Evolutionary conservation across 2,797 vertebrate genomes (phyloP).

Genomic region (Melanotaenia boesemani): DNA sequence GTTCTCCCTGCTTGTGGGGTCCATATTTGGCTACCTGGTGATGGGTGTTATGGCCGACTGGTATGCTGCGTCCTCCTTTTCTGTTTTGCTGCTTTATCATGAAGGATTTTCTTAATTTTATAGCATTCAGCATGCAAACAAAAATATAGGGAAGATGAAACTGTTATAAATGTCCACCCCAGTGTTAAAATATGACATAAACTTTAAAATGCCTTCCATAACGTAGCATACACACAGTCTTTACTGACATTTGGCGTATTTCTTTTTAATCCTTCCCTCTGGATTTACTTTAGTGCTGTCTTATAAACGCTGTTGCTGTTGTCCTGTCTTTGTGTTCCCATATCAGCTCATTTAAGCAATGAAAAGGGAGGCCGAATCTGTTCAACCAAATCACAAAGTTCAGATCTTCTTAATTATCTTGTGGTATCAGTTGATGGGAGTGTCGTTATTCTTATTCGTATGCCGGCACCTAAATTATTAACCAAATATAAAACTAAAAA

Average conservation of each 20-base stretch:
- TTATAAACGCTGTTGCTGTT: no score
- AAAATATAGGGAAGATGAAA: background rate
- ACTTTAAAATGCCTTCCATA: background rate
- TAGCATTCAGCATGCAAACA: background rate
- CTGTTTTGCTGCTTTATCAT: background rate
- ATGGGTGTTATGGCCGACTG: slow-evolving; percentile 98
- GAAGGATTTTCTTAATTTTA: background rate
- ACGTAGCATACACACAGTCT: background rate
- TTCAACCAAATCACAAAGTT: no score
- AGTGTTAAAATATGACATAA: background rate
- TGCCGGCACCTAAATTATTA: no score
- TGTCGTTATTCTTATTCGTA: no score
- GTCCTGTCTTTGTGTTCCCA: no score
- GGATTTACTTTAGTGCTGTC: no score
- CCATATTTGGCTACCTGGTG: slow-evolving; percentile 97
- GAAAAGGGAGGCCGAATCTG: no score
- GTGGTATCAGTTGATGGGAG: no score
- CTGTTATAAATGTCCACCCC: background rate
- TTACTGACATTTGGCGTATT: background rate
- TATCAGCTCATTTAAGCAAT: no score
- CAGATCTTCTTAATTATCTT: no score
- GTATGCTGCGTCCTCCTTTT: slow-evolving; percentile 78
- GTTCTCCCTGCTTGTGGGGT: slow-evolving; percentile 95
- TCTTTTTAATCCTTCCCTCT: background rate
- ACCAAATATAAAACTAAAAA: no score